These are phyloP conservation scores for Apodemia zela DNA, from an alignment of 2,888 invertebrate genomes.

Conservation along the genomic window DNA sequence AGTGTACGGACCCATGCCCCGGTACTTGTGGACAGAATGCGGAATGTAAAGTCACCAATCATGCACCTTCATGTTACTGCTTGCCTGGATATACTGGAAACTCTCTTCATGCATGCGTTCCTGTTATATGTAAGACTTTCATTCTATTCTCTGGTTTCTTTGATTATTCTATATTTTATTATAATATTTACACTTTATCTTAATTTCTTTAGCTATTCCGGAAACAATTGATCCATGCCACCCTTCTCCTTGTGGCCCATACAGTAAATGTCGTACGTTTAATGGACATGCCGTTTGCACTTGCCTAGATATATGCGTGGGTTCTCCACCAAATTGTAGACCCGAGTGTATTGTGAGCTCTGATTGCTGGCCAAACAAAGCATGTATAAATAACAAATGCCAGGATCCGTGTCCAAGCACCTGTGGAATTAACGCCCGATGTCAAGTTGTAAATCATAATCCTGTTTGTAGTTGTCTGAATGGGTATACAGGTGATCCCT, in stretches of 20 bases:
- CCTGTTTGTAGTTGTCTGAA: constrained; percentile 88
- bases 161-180: constrained; percentile 42
- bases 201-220: constrained; percentile 62
- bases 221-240: constrained; percentile 84
- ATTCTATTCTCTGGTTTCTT: constrained; percentile 55
- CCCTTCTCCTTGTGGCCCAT: constrained; percentile 89
- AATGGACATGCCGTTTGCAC: constrained; percentile 88
- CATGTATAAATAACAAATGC: constrained; percentile 89
- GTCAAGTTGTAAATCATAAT: constrained; percentile 89
- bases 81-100: constrained; percentile 86
- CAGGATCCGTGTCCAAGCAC: constrained; percentile 88
- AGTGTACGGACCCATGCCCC: constrained; percentile 89
- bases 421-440: constrained; percentile 88
- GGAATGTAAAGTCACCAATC: constrained; percentile 87
- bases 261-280: constrained; percentile 86
- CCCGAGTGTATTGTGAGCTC: constrained; percentile 90
- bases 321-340: constrained; percentile 87
- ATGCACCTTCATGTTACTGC: constrained; percentile 89
- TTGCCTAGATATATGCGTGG: constrained; percentile 85
- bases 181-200: constrained; percentile 45
- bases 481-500: constrained; percentile 88
- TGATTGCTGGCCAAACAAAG: constrained; percentile 86
- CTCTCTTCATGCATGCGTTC: constrained; percentile 84
- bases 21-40: constrained; percentile 89
- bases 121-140: constrained; percentile 80